Conservation (phyloP, 2,888 invertebrate genomes). For the Caradrina kadenii region DNA sequence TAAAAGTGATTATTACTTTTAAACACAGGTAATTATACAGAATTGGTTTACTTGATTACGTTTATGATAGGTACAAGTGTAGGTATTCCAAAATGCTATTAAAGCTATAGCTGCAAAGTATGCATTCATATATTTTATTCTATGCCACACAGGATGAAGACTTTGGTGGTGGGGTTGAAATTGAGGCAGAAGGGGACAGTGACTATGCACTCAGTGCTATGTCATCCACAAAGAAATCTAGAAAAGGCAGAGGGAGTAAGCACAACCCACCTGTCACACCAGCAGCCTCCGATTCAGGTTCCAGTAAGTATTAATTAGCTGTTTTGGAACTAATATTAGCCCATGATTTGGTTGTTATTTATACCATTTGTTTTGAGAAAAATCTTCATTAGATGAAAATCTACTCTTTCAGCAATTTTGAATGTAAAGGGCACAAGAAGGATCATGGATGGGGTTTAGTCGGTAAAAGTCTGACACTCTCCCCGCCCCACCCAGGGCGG, state of each 20-base stretch:
- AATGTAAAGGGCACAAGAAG: too few species aligned
- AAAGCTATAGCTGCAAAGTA: too few species aligned
- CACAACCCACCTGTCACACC: slow-evolving; percentile 84
- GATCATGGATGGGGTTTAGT: too few species aligned
- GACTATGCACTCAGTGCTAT: slow-evolving; percentile 92
- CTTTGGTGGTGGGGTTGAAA: slow-evolving; percentile 87
- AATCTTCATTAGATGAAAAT: too few species aligned
- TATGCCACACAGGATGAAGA: slow-evolving; percentile 92
- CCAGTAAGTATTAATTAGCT: slow-evolving; percentile 72
- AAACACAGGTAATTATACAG: not conserved
- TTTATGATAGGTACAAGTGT: too few species aligned
- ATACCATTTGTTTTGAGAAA: too few species aligned
- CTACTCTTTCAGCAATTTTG: too few species aligned
- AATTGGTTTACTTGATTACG: not conserved
- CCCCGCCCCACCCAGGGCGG: too few species aligned
- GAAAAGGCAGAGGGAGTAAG: slow-evolving; percentile 89
- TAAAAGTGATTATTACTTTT: not conserved
- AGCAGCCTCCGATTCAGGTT: slow-evolving; percentile 83
- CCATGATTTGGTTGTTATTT: too few species aligned
- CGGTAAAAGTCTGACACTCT: too few species aligned
- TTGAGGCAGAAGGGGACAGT: slow-evolving; percentile 93
- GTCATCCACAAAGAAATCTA: slow-evolving; percentile 92
- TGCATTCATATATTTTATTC: not conserved
- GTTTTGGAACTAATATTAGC: too few species aligned
- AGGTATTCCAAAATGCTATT: not conserved